Conservation (phyloP, 2,797 vertebrate species). For the Adrianichthys oophorus region DNA sequence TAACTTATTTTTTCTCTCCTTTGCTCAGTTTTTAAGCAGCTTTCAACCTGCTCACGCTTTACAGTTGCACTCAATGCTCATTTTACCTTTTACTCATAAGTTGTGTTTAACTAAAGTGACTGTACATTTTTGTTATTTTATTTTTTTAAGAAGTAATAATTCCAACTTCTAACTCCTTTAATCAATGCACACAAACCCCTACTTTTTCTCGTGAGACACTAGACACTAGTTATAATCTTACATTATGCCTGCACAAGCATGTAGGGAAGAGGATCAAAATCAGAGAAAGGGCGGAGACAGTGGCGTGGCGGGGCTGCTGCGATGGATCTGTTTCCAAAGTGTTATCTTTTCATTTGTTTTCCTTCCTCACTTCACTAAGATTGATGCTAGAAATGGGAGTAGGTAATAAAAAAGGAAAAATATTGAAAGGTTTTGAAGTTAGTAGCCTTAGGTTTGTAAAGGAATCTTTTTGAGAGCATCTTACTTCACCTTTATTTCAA, state of each 20-base stretch:
- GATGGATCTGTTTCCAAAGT: constrained; percentile 76
- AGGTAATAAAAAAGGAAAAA: constrained; percentile 22
- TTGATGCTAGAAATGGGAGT: constrained; percentile 49
- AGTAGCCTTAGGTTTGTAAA: no score
- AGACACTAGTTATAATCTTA: constrained; percentile 70
- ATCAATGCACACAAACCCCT: neutral
- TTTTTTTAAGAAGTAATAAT: constrained; percentile 29
- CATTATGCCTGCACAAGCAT: constrained; percentile 71
- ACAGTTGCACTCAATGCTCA: no score
- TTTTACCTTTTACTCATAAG: no score
- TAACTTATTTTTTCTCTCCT: no score
- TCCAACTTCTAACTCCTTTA: constrained; percentile 21
- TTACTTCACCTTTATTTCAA: no score
- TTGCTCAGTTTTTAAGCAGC: no score
- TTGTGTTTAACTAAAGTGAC: no score
- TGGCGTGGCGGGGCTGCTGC: constrained; percentile 27
- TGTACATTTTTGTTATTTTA: neutral
- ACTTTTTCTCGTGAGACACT: constrained; percentile 65
- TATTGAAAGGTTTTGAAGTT: constrained; percentile 14
- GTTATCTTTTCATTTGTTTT: constrained; percentile 77
- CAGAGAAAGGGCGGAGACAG: constrained; percentile 27
- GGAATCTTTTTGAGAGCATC: no score
- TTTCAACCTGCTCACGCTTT: no score
- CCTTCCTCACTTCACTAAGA: constrained; percentile 64
- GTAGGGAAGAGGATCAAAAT: constrained; percentile 45